Percentiles rank a stretch among this genome's conserved stretches.
Conservation (phyloP, 2,797 vertebrate species). For the Chelonia mydas region DNA sequence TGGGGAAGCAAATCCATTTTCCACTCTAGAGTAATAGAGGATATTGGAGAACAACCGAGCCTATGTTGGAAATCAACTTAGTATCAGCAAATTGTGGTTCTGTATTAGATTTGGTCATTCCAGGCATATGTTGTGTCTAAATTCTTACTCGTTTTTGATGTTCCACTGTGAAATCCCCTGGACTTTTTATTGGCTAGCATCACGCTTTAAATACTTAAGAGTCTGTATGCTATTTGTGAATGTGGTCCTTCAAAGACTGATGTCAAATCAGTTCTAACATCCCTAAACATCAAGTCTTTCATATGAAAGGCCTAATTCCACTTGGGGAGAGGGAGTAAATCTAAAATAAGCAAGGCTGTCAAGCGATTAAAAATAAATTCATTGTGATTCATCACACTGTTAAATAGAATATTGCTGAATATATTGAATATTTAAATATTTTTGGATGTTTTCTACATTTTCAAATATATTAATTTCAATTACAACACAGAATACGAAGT, state of each 20-base stretch:
- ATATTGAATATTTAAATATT: too few species aligned
- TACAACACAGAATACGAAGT: too few species aligned
- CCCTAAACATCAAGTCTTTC: not conserved
- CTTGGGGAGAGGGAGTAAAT: too few species aligned
- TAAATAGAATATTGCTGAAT: too few species aligned
- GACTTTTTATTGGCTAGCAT: not conserved
- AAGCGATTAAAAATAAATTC: too few species aligned
- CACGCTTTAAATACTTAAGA: not conserved
- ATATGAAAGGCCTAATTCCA: not conserved
- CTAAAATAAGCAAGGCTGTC: not conserved
- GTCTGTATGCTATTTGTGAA: not conserved
- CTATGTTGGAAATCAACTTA: not conserved
- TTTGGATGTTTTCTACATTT: too few species aligned
- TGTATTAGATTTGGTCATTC: not conserved
- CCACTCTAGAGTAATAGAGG: not conserved
- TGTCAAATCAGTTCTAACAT: not conserved
- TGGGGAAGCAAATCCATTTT: fast-evolving
- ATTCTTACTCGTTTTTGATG: fast-evolving
- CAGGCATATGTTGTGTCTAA: fast-evolving
- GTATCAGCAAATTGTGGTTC: not conserved
- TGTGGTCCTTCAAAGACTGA: not conserved
- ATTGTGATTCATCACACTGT: too few species aligned
- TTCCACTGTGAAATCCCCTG: not conserved
- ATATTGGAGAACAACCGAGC: not conserved
- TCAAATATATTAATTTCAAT: too few species aligned